phyloP scores from a whole-genome alignment of 2,888 invertebrate genomes.

The Epistrophella euchroma region DNA sequence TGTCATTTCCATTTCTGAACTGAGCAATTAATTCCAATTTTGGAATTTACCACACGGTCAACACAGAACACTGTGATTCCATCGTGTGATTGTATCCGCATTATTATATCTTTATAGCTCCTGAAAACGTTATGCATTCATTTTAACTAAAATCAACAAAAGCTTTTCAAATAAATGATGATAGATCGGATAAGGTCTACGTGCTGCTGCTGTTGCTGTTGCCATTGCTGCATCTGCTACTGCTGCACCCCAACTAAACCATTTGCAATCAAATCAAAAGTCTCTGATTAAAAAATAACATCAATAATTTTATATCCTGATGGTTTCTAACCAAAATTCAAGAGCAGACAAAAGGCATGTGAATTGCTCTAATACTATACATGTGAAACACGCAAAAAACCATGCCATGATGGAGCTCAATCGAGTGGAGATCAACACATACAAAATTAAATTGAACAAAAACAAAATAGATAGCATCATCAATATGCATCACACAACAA shows the following conservation, averaged over 20 bases:
- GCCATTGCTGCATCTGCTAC: not conserved
- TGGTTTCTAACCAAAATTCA: constrained; percentile 1
- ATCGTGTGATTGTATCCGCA: not conserved
- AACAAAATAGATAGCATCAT: constrained; percentile 1
- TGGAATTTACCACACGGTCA: constrained; percentile 6
- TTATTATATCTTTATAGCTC: constrained; percentile 3
- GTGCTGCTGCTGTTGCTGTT: not conserved
- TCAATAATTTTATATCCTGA: constrained; percentile 47
- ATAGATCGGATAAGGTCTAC: constrained; percentile 17
- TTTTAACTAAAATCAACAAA: constrained; percentile 37
- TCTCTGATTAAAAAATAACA: constrained; percentile 55
- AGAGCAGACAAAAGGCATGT: not conserved
- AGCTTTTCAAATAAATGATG: constrained; percentile 28
- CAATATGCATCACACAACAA: constrained; percentile 37
- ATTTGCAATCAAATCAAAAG: constrained; percentile 56
- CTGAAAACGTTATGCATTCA: constrained; percentile 14
- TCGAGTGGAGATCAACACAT: not conserved
- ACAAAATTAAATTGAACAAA: constrained; percentile 8
- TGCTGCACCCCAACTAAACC: constrained; percentile 15
- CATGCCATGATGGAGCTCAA: not conserved
- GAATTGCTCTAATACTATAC: not conserved
- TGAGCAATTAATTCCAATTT: constrained; percentile 31
- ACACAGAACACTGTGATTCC: not conserved
- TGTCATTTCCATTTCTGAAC: constrained; percentile 17
- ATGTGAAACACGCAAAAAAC: not conserved